Conservation (phyloP, 1,140 invertebrate species). For the Coptotermes formosanus region DNA sequence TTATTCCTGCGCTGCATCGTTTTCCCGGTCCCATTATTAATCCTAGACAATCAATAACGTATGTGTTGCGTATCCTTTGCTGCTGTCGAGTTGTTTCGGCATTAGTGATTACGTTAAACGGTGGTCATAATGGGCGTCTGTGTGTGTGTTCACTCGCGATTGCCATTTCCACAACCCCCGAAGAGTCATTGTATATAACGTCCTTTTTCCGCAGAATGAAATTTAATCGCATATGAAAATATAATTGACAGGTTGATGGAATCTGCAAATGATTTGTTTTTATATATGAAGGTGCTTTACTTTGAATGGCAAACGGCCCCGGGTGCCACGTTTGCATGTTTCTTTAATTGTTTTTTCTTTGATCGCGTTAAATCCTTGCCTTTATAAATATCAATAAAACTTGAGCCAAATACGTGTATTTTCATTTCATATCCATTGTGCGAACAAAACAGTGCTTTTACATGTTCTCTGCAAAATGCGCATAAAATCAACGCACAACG, state of each 20-base stretch:
- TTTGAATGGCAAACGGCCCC: background rate
- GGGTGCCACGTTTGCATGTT: background rate
- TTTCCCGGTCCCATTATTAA: background rate
- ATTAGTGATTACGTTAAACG: background rate
- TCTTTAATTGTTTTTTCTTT: background rate
- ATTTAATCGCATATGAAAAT: constrained; percentile 1
- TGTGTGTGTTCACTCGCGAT: background rate
- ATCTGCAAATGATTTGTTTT: background rate
- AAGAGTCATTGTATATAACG: background rate
- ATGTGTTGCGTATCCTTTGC: background rate
- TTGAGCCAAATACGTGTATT: background rate
- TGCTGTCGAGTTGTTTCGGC: background rate
- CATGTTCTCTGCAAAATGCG: no score
- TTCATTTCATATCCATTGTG: background rate
- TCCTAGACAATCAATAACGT: background rate
- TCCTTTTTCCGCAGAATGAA: background rate
- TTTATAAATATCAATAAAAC: background rate
- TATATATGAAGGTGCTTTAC: background rate
- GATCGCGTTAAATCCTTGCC: background rate
- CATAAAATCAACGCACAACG: no score
- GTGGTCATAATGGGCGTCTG: background rate
- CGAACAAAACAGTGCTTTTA: background rate
- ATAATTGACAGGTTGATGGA: constrained; percentile 4
- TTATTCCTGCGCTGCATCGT: no score
- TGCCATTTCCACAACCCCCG: background rate